Conservation (phyloP, 2,797 vertebrate species). For the Gadopsis marmoratus region DNA sequence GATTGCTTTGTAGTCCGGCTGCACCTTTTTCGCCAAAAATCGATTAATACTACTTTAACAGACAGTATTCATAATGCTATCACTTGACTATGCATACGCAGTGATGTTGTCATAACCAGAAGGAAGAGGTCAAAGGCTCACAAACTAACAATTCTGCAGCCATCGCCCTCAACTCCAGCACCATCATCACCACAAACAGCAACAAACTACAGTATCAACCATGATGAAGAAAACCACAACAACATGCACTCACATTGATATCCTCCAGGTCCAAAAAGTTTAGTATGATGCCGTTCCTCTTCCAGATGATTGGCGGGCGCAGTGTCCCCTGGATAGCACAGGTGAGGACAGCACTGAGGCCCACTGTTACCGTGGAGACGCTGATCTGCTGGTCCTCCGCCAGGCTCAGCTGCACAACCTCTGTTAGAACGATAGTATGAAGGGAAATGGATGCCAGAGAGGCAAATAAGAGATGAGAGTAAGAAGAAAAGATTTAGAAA, state of each 20-base stretch:
- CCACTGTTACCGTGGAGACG: conserved; percentile 91
- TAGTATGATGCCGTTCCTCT: conserved; percentile 90
- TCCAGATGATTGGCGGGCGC: conserved; percentile 95
- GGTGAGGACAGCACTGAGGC: conserved; percentile 91
- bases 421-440: conserved; percentile 77
- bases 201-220: not conserved
- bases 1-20: not conserved
- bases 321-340: conserved; percentile 91
- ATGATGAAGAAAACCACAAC: not conserved
- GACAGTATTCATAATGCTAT: not conserved
- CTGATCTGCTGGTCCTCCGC: conserved; percentile 88
- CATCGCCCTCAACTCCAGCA: not conserved
- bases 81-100: not conserved
- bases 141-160: not conserved
- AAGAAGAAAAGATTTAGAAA: conserved; percentile 6
- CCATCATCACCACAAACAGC: not conserved
- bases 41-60: not conserved
- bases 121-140: not conserved
- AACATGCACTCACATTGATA: conserved; percentile 89
- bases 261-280: conserved; percentile 96
- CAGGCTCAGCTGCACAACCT: conserved; percentile 92
- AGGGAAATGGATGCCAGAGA: not conserved
- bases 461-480: not conserved
- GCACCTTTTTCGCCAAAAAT: not conserved
- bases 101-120: not conserved